phyloP scores from a whole-genome alignment of 2,888 invertebrate genomes.

The Hesperia comma region DNA sequence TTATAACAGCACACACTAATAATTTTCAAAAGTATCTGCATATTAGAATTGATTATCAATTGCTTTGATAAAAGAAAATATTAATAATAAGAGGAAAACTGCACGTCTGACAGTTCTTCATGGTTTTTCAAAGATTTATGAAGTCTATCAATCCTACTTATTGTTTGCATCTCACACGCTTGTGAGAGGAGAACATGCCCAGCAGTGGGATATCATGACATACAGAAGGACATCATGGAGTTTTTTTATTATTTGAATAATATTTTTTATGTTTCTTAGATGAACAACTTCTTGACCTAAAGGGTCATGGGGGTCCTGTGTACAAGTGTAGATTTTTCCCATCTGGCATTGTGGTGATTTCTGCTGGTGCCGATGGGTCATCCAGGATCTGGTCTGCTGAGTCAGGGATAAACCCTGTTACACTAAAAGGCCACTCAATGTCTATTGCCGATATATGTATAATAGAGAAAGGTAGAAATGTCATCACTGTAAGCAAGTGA shows the following conservation, averaged over 20 bases:
- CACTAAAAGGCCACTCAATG: constrained; percentile 86
- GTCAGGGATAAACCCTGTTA: constrained; percentile 86
- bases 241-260: constrained; percentile 51
- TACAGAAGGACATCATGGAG: no score
- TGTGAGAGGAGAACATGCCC: no score
- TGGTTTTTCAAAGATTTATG: no score
- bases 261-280: constrained; percentile 53
- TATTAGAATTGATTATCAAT: no score
- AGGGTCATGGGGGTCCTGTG: constrained; percentile 87
- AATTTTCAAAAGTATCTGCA: no score
- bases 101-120: no score
- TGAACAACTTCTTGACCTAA: constrained; percentile 74
- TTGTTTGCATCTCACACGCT: no score
- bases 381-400: constrained; percentile 89
- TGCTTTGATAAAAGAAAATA: no score
- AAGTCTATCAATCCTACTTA: no score
- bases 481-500: constrained; percentile 87
- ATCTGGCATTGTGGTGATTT: constrained; percentile 87
- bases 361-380: constrained; percentile 87
- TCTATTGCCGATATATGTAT: constrained; percentile 85
- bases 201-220: no score
- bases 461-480: constrained; percentile 87
- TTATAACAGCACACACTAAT: no score
- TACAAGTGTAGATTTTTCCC: constrained; percentile 88
- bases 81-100: no score